Percentiles rank a stretch among this genome's conserved stretches.
Conservation (phyloP, 2,888 invertebrate species). For the Alcis repandata region DNA sequence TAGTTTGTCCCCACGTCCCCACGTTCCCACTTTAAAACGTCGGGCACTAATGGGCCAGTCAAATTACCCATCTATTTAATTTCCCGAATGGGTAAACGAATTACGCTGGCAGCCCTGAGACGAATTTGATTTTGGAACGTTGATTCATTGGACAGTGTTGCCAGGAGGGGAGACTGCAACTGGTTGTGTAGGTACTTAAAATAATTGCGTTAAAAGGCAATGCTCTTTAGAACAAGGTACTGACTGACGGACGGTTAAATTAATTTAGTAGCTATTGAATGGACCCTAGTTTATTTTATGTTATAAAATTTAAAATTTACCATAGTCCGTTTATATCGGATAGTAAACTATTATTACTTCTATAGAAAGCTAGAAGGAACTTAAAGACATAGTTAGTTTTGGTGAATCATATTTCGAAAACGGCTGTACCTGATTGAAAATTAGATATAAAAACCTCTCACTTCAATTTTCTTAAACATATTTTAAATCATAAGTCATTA, state of each 20-base stretch:
- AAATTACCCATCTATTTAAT: slow-evolving; percentile 86
- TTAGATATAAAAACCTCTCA: no score
- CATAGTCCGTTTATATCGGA: no score
- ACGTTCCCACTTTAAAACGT: slow-evolving; percentile 65
- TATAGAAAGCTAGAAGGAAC: no score
- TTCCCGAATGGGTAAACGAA: slow-evolving; percentile 84
- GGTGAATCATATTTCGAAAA: no score
- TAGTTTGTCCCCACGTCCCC: slow-evolving; percentile 69
- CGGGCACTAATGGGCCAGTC: slow-evolving; percentile 79
- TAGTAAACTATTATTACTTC: no score
- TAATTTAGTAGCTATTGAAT: no score
- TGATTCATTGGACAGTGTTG: slow-evolving; percentile 66
- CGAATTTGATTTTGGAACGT: slow-evolving; percentile 82
- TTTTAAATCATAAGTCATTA: no score
- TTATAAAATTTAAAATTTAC: no score
- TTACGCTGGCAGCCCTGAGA: slow-evolving; percentile 84
- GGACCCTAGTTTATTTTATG: no score
- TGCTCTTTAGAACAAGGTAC: slow-evolving; percentile 5
- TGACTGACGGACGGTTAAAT: not conserved
- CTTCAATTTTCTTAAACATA: no score
- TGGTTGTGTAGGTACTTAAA: slow-evolving; percentile 23
- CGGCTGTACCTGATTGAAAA: no score
- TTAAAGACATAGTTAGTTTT: no score
- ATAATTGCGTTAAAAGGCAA: slow-evolving; percentile 19
- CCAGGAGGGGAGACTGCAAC: slow-evolving; percentile 34